These are phyloP conservation scores for Ypsolopha sequella DNA, from an alignment of 2,888 invertebrate species.

Conservation along the genomic window DNA sequence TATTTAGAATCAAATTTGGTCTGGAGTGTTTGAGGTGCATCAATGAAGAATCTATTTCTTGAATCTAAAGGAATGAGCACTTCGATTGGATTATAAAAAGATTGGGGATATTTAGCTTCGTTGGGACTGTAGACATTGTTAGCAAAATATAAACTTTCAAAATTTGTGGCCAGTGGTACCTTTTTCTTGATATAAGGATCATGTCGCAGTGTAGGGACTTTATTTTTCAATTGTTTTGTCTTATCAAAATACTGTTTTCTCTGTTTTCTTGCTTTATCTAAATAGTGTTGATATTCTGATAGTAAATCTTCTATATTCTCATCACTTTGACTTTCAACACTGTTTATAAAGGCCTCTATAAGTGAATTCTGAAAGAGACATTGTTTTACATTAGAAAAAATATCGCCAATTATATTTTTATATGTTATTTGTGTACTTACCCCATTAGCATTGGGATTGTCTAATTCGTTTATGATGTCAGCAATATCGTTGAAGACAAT, in stretches of 20 bases:
- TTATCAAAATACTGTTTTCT: constrained; percentile 37
- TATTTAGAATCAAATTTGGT: background rate
- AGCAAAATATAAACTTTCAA: constrained; percentile 24
- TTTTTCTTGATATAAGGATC: constrained; percentile 38
- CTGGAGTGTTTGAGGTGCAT: constrained; percentile 11
- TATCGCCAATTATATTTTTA: background rate
- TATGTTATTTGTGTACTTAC: constrained; percentile 24
- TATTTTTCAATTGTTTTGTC: constrained; percentile 42
- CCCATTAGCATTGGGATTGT: constrained; percentile 23
- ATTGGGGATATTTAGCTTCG: constrained; percentile 18
- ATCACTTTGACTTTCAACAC: constrained; percentile 34
- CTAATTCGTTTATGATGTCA: constrained; percentile 50
- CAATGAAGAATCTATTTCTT: constrained; percentile 16
- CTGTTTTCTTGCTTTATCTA: constrained; percentile 54
- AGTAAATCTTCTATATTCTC: constrained; percentile 50
- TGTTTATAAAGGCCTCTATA: constrained; percentile 25
- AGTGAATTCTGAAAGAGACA: constrained; percentile 32
- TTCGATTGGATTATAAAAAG: constrained; percentile 29
- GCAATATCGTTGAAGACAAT: constrained; percentile 54
- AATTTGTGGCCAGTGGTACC: constrained; percentile 18
- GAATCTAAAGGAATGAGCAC: constrained; percentile 31
- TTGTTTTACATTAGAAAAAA: background rate
- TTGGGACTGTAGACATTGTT: constrained; percentile 24
- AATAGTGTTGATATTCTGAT: constrained; percentile 49
- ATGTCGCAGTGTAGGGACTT: constrained; percentile 39